phyloP scores from a whole-genome alignment of 2,113 vertebrate species.

The Syngnathus typhle region DNA sequence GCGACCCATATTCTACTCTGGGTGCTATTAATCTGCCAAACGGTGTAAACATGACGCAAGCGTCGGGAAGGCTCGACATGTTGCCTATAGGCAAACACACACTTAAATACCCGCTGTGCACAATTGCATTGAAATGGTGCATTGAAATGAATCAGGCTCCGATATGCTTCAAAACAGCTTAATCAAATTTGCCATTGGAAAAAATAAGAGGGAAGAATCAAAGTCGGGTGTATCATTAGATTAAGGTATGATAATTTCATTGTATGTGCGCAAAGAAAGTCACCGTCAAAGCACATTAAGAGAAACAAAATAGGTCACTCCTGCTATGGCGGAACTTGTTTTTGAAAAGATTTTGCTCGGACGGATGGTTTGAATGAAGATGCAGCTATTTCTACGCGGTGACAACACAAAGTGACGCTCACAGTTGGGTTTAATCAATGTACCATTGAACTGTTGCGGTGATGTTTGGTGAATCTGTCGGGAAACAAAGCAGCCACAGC shows the following conservation, averaged over 20 bases:
- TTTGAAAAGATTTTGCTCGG: background rate
- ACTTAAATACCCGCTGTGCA: slow-evolving; percentile 27
- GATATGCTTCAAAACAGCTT: slow-evolving; percentile 48
- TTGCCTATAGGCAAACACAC: slow-evolving; percentile 25
- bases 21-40: background rate
- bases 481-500: no score
- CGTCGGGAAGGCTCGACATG: background rate
- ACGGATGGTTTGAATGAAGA: no score
- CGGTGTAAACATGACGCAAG: slow-evolving; percentile 1
- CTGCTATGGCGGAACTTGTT: slow-evolving; percentile 13
- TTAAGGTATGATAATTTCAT: slow-evolving; percentile 59
- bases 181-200: slow-evolving; percentile 51
- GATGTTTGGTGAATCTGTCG: no score
- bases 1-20: slow-evolving; percentile 5
- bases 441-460: no score
- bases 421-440: no score
- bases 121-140: slow-evolving; percentile 39
- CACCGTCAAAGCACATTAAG: slow-evolving; percentile 34
- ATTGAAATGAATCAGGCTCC: slow-evolving; percentile 40
- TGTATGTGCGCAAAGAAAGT: slow-evolving; percentile 57
- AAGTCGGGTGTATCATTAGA: slow-evolving; percentile 56
- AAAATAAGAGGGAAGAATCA: slow-evolving; percentile 25
- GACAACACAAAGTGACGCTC: no score
- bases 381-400: no score
- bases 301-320: slow-evolving; percentile 46